Evolutionary conservation across 35 echinoderm and acorn worm species (phyloP), one percentile per base, ranked within the genome.

Genomic region (Heliocidaris tuberculata): DNA sequence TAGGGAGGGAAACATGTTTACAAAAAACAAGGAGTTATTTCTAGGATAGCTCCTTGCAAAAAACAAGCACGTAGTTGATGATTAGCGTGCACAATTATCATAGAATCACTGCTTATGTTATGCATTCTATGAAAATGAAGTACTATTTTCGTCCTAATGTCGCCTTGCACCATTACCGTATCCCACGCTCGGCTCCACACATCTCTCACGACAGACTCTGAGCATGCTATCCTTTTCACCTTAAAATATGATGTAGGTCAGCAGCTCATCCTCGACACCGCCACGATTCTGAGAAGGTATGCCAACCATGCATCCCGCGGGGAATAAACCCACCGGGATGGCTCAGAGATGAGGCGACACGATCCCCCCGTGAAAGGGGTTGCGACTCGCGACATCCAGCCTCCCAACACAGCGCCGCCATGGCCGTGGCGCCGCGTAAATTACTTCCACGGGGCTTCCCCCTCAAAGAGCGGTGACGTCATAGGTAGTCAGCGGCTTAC

Each of bases 401-500:
- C 87, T 89, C 87, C 87, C 12, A 86, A 86, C n/a, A 30, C 47
- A 47, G 87, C 87, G 31, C 15, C 86, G 86, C 86, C 86, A 88
- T 88, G 10, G 13, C 13, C 31, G 30, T 48, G 87, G 87, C 87
- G 87, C 87, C 87, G 47, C 32, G 87, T 32, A 89, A 48, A 89
- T 89, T 89, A 89, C 87, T 89, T 89, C 87, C 87, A 89, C 87
- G 87, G 87, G 87, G 87, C 87, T 89, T 89, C 87, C 87, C 87
- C 87, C 87, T 89, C 7, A 47, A 78, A 78, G 65, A 89, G 31
- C 32, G 87, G 31, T 89, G 87, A 89, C 87, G 87, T 89, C 87
- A 89, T 47, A 48, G 31, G 31, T 13, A 48, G 87, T 89, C 87
- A 89, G 31, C 65, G 27, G 27, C 65, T 78, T 24, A 78, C 27